phyloP scores from a whole-genome alignment of 2,797 vertebrate genomes.

The Hydrophis major region DNA sequence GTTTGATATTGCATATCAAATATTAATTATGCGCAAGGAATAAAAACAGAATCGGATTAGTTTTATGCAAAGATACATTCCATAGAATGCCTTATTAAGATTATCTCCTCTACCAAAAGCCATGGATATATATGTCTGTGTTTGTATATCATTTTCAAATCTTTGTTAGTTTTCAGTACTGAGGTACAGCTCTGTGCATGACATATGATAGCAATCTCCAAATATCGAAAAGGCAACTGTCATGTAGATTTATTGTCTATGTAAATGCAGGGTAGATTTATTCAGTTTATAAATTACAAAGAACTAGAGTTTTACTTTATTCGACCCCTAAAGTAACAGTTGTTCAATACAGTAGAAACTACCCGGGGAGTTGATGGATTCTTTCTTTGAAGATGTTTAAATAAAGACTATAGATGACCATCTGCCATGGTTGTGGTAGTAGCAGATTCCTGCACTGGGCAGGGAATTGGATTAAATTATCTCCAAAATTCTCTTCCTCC shows the following conservation, averaged over 20 bases:
- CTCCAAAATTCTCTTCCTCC: neutral
- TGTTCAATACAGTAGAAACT: neutral
- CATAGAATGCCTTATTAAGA: neutral
- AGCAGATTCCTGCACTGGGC: neutral
- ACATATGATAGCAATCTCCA: neutral
- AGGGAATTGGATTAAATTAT: neutral
- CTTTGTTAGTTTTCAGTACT: neutral
- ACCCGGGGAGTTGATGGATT: neutral
- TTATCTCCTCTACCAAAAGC: neutral
- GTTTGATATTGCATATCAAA: neutral
- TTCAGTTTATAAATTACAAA: neutral
- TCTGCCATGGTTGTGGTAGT: neutral
- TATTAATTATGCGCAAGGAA: neutral
- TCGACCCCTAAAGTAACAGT: neutral
- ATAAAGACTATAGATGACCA: neutral
- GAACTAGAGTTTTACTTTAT: neutral
- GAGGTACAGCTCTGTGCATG: neutral
- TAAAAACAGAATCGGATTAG: neutral
- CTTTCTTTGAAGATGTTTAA: neutral
- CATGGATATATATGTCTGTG: neutral
- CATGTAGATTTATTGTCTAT: neutral
- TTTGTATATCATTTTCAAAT: neutral
- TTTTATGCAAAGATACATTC: neutral
- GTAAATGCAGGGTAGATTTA: neutral
- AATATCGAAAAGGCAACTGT: neutral